Percentiles rank a stretch among this genome's conserved stretches.
Conservation (phyloP, 2,797 vertebrate genomes). For the Rhabdophis nuchalis region DNA sequence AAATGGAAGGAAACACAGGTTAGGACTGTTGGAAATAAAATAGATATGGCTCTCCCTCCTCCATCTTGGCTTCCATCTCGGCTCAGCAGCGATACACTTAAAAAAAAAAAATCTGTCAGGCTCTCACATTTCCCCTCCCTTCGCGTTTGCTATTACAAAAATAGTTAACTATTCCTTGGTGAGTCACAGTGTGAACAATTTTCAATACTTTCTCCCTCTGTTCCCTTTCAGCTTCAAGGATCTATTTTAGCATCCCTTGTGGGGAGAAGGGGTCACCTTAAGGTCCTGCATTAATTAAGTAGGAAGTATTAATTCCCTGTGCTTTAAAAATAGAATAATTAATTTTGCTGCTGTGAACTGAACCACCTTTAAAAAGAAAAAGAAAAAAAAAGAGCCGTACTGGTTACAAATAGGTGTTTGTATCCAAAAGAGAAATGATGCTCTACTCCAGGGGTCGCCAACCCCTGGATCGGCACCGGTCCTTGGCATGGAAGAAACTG, state of each 20-base stretch:
- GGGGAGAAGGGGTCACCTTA: constrained; percentile 36
- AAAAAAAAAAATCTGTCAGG: neutral
- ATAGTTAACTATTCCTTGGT: constrained; percentile 44
- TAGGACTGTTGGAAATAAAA: neutral
- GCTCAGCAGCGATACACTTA: neutral
- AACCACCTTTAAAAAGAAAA: accelerated
- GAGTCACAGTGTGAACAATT: constrained; percentile 19
- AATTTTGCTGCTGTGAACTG: constrained; percentile 36
- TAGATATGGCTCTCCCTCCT: neutral
- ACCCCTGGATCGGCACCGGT: neutral
- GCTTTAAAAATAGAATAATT: constrained; percentile 52
- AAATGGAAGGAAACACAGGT: neutral
- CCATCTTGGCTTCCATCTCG: neutral
- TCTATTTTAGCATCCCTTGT: constrained; percentile 53
- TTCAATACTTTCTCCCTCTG: constrained; percentile 5
- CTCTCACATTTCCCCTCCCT: constrained; percentile 14
- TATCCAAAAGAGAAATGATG: neutral
- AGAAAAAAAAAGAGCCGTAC: neutral
- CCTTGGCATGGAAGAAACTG: neutral
- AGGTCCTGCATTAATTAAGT: constrained; percentile 60
- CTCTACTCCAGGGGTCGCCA: neutral
- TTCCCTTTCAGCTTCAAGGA: constrained; percentile 48
- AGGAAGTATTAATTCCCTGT: constrained; percentile 60
- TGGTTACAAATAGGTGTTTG: neutral
- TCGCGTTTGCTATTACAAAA: constrained; percentile 33